Evolutionary conservation across 2,113 vertebrate genomes (phyloP).

Genomic region (Nipponia nippon): DNA sequence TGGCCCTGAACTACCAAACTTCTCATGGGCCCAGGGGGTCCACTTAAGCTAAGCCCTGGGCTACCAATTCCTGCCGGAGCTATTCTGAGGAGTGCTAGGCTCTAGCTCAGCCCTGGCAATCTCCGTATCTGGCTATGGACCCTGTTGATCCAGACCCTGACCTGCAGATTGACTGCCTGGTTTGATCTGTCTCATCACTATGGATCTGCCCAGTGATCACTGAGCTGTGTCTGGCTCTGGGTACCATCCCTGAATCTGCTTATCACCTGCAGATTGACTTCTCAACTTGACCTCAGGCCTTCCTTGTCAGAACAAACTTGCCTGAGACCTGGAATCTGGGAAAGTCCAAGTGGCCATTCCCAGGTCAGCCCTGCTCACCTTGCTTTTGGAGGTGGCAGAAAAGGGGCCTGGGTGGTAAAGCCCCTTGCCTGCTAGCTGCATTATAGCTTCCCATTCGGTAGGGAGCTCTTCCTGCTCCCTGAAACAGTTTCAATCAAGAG

Average conservation of each 20-base stretch:
- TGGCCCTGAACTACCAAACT: background rate
- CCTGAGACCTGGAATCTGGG: background rate
- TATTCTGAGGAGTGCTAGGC: background rate
- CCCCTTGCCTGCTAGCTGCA: background rate
- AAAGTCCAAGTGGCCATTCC: background rate
- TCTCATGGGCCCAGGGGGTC: background rate
- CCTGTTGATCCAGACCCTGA: background rate
- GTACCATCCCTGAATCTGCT: background rate
- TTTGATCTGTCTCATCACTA: background rate
- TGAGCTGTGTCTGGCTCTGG: background rate
- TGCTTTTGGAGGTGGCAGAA: background rate
- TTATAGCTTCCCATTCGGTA: background rate
- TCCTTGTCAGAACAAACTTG: background rate
- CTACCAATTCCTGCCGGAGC: background rate
- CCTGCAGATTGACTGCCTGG: background rate
- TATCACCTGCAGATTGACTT: background rate
- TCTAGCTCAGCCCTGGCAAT: background rate
- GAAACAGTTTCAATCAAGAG: background rate
- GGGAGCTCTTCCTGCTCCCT: background rate
- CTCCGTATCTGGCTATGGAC: background rate
- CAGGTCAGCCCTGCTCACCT: background rate
- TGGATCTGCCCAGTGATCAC: background rate
- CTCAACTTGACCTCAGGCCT: background rate
- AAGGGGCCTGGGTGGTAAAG: too few relatives aligned
- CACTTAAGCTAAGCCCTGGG: background rate